Percentiles rank a stretch among this genome's conserved stretches.
Conservation (phyloP, 2,888 invertebrate genomes). For the Pandemis cinnamomeana region DNA sequence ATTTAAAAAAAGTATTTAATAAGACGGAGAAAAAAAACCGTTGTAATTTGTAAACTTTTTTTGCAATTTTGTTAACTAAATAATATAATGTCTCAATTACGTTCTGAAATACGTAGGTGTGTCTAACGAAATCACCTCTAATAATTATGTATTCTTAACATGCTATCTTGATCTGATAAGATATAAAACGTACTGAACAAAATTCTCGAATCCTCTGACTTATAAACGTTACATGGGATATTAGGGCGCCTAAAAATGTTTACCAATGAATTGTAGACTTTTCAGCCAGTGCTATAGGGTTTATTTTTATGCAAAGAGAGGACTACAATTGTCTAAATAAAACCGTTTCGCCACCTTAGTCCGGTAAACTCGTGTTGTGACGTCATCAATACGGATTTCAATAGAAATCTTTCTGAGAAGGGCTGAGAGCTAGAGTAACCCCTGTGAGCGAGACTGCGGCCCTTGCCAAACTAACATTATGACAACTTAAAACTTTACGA, state of each 20-base stretch:
- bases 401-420: conserved; percentile 39
- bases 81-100: not conserved
- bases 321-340: conserved; percentile 28
- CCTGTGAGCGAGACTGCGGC: conserved; percentile 32
- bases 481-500: conserved; percentile 11
- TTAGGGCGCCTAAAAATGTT: not conserved
- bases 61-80: not conserved
- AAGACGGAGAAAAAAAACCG: not conserved
- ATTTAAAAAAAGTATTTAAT: no score
- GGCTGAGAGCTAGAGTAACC: conserved; percentile 35
- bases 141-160: conserved; percentile 19
- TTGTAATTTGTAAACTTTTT: not conserved
- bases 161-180: conserved; percentile 36
- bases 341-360: conserved; percentile 33
- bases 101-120: not conserved
- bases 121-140: conserved; percentile 25
- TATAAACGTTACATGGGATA: not conserved
- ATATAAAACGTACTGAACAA: conserved; percentile 36
- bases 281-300: not conserved
- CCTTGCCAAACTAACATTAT: conserved; percentile 23
- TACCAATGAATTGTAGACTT: not conserved
- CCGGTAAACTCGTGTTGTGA: conserved; percentile 22
- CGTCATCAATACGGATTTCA: conserved; percentile 31
- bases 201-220: conserved; percentile 20
- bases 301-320: conserved; percentile 4